Evolutionary conservation across 2,113 vertebrate species (phyloP).

Genomic region (Ivindomyrus marchei): DNA sequence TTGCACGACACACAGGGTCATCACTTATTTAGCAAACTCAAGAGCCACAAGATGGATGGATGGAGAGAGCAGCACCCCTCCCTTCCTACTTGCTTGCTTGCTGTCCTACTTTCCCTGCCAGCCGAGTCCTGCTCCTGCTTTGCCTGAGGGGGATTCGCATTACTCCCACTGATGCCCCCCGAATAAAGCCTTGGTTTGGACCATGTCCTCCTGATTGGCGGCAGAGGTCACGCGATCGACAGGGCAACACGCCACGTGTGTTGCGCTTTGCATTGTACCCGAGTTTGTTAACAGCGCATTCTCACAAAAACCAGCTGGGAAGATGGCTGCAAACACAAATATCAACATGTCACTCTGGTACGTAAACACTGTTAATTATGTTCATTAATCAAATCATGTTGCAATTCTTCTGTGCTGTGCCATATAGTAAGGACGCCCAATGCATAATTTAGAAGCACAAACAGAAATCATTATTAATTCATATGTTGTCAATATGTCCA

Average conservation of each 20-base stretch:
- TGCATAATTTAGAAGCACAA: neutral
- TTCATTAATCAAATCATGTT: neutral
- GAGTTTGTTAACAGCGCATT: neutral
- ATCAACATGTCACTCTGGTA: neutral
- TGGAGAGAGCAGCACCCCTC: neutral
- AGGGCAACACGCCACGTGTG: neutral
- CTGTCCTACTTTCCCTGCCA: slow-evolving; percentile 21
- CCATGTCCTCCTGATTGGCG: slow-evolving; percentile 14
- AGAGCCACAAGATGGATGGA: neutral
- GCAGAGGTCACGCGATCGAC: slow-evolving; percentile 37
- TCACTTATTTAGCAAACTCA: neutral
- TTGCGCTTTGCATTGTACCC: neutral
- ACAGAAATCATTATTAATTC: neutral
- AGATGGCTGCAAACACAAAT: neutral
- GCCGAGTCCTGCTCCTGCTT: neutral
- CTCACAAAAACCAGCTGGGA: neutral
- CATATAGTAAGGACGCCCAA: neutral
- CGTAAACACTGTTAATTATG: slow-evolving; percentile 1
- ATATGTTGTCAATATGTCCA: slow-evolving; percentile 2
- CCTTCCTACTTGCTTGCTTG: neutral
- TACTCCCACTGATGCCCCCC: neutral
- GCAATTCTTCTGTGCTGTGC: neutral
- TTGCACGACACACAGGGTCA: neutral
- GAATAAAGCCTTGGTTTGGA: neutral
- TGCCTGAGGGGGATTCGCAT: neutral